Percentiles rank a stretch among this genome's conserved stretches.
Conservation (phyloP, 1,140 invertebrate genomes). For the Drosophila ogumai region DNA sequence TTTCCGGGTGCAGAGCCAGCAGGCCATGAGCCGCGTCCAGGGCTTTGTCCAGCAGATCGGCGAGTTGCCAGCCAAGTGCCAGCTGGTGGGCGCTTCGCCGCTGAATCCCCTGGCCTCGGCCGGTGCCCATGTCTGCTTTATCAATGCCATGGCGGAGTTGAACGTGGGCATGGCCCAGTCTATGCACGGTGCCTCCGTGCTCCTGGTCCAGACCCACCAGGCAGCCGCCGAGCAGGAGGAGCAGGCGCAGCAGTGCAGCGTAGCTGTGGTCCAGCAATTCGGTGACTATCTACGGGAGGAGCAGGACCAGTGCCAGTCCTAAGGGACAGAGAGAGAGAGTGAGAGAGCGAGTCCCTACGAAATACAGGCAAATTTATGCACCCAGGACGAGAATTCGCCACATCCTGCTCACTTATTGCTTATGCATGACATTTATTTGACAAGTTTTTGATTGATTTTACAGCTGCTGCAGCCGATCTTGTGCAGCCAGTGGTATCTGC, state of each 20-base stretch:
- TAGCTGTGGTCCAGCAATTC: slow-evolving; percentile 42
- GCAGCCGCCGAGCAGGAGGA: slow-evolving; percentile 46
- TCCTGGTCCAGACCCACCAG: slow-evolving; percentile 54
- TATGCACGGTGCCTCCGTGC: slow-evolving; percentile 58
- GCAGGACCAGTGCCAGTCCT: slow-evolving; percentile 53
- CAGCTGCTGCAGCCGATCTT: slow-evolving; percentile 61
- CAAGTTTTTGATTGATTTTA: slow-evolving; percentile 83
- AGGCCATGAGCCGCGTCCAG: slow-evolving; percentile 41
- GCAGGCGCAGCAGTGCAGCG: slow-evolving; percentile 44
- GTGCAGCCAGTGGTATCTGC: slow-evolving; percentile 10
- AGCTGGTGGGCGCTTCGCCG: slow-evolving; percentile 18
- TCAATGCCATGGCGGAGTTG: slow-evolving; percentile 54
- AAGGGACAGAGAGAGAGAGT: background rate
- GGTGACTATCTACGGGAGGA: slow-evolving; percentile 49
- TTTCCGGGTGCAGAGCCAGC: slow-evolving; percentile 37
- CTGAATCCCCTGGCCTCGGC: slow-evolving; percentile 26
- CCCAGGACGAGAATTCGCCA: slow-evolving; percentile 58
- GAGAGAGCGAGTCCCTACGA: slow-evolving; percentile 13
- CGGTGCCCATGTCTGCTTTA: slow-evolving; percentile 50
- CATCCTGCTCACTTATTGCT: slow-evolving; percentile 61
- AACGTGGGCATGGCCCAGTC: slow-evolving; percentile 58
- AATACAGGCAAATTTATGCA: slow-evolving; percentile 74
- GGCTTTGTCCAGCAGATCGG: slow-evolving; percentile 57
- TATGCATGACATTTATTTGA: slow-evolving; percentile 84
- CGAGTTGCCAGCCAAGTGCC: slow-evolving; percentile 48